Evolutionary conservation across 2,113 vertebrate genomes (phyloP).

Genomic region (rabbit (Oryctolagus cuniculus)): DNA sequence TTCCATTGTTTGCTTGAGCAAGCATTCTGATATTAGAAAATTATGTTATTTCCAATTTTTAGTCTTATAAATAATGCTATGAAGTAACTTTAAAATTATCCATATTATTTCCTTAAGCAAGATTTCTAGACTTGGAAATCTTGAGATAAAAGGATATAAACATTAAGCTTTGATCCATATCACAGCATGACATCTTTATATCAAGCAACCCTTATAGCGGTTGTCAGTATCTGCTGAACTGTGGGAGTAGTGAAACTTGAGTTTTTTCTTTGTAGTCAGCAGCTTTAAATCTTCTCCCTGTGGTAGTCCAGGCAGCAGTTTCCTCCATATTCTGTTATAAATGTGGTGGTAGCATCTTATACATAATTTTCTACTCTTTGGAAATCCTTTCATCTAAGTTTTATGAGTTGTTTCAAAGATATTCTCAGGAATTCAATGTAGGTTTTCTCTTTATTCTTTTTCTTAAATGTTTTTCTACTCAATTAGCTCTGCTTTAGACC

Average conservation of each 20-base stretch:
- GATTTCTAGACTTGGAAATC: constrained; percentile 42
- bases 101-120: constrained; percentile 57
- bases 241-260: constrained; percentile 17
- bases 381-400: constrained; percentile 5
- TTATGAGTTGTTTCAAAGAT: constrained; percentile 22
- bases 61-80: constrained; percentile 20
- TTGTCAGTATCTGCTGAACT: constrained; percentile 38
- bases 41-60: neutral
- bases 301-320: constrained; percentile 1
- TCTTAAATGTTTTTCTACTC: neutral
- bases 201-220: neutral
- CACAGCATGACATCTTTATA: constrained; percentile 27
- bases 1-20: constrained; percentile 27
- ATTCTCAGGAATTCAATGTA: constrained; percentile 43
- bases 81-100: constrained; percentile 1
- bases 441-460: constrained; percentile 63
- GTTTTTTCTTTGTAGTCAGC: constrained; percentile 29
- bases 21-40: constrained; percentile 7
- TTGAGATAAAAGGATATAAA: constrained; percentile 47
- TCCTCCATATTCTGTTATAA: constrained; percentile 55
- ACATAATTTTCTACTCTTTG: constrained; percentile 16
- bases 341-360: constrained; percentile 38
- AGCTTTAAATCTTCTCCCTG: neutral
- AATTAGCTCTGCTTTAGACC: neutral
- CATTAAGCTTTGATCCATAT: constrained; percentile 37